Evolutionary conservation across 2,888 invertebrate species (phyloP), one percentile per base, ranked within the genome.

Genomic region (Priocnemis perturbator): DNA sequence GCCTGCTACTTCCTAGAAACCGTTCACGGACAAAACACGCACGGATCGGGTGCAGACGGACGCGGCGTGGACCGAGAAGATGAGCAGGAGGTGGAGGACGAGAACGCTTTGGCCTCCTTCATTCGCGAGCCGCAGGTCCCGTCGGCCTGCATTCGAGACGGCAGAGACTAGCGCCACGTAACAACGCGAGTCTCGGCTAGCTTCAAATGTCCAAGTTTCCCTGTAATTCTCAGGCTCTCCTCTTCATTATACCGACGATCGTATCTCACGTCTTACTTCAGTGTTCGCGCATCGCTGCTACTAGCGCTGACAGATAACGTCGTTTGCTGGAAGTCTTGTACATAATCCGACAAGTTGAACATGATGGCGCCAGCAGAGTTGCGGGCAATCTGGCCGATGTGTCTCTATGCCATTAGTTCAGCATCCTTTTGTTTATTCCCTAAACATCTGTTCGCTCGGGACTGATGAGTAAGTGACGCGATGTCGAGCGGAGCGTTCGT

Each of bases 1-100:
- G 60, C 48, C 58, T 47, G 65, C 53, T 63, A 62, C 65, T 74
- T 74, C 73, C 56, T 60, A 68, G 73, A 77, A 77, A 71, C 74
- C 69, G 63, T 76, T 76, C 76, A 74, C 67, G 61, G 67, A 65
- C 70, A 59, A 52, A 44, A 53, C 61, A 26, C 48, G 59, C 64
- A 47, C 56, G 64, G 63, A 61, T 65, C 65, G 60, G 63, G 52
- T n/a, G 7, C 17, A 47, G 55, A 21, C 17, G 55, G 23, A 47
- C 14, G 5, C n/a, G 30, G 23, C n/a, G 57, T 45, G 53, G 52
- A 19, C 19, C 37, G 56, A 48, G 62, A 48, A 53, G 53, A 57
- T 17, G 37, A 9, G 15, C n/a, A 7, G 37, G 45, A 30, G 23
- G 15, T n/a, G 47, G 15, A 55, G 55, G 23, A 55, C n/a, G 23